Evolutionary conservation across 2,888 invertebrate species (phyloP), one percentile per base, ranked within the genome.

Genomic region (Eupithecia pulchellata): DNA sequence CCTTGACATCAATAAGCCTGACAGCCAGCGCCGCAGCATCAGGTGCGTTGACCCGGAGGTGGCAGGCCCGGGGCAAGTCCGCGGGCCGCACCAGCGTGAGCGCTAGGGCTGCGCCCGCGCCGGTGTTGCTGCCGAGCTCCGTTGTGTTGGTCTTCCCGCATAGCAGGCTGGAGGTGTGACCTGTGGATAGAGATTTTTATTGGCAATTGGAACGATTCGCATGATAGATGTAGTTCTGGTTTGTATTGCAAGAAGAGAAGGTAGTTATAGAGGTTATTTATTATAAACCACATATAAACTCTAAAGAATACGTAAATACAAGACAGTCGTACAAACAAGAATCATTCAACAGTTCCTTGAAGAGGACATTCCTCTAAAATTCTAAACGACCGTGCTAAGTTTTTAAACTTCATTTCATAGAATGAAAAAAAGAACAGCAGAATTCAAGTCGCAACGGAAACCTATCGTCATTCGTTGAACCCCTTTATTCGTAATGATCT

Each of bases 1-100:
- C 94, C 93, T 93, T 93, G 77, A 94, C 94, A 79, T 94, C 93
- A 75, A 94, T 94, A 67, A 94, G 92, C 63, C 93, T 82, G 64
- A 93, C 84, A 17, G 92, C 89, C 70, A 94, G 91, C 20, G 92
- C 93, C 2, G 93, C 88, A 17, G 93, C 93, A 52, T 93, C 92
- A 27, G 93, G 91, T 9, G 92, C 92, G 0, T 85, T 86, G 66
- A 94, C 84, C n/a, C 87, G 86, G 36, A 94, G 88, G 79, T 90
- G 86, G 79, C 94, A 94, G 32, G 86, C 77, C 63, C 78, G 80
- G 2, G 86, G 77, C 3, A 85, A 80, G 14, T 84, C 75, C 2
- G 84, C 75, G 13, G 93, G 87, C 62, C 89, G 86, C 69, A 91
- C 87, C 42, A 93, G 83, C 62, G 92, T 91, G 34, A 94, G 84